Base-by-base conservation (phyloP, 2,888 invertebrate genomes). In the Conops quadrifasciatus region DNA sequence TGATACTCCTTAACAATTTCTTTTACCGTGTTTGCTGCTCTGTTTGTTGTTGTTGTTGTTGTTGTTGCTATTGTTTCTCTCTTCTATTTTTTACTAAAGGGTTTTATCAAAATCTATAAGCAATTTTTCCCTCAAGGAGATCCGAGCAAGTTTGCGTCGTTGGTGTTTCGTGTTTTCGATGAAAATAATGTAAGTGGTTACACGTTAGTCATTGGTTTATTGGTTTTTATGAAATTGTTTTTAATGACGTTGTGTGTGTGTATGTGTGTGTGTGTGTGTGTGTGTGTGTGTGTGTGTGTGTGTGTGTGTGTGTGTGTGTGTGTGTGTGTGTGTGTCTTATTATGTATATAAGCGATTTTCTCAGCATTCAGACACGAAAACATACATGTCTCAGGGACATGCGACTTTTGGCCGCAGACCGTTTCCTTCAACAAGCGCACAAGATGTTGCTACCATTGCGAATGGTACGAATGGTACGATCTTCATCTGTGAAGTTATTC, bases 101-200 rank as follows among this genome's bases (percentile, higher is more conserved):
- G 98, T 80, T 98, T 99, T 89, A 97, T 98, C 87, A 97, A 95
- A 90, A 99, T 98, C 87, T 98, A 99, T 90, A 97, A 97, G 88
- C 98, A 98, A 88, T 98, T 99, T 89, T 99, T 99, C 87, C 98
- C 98, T 71, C 96, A 98, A 90, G 98, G 98, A 79, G 98, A 99
- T 88, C 98, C 98, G 59, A 96, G 96, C 84, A 98, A 98, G 89
- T 99, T 98, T 86, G 98, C 98, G 72, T 94, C 96, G 73, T 91
- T 98, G 82, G 98, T 98, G 75, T 98, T 98, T 90, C 93, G 97
- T 85, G 98, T 98, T 74, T 98, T 98, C 87, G 98, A 98, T 87
- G 96, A 97, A 89, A 98, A 98, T 87, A 96, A 96, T 88, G 98
- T 98, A 88, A 93, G 94, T 91, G 82, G n/a, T 49, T 59, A 28